These are phyloP conservation scores for Rafetus swinhoei DNA, from an alignment of 2,113 vertebrate genomes.

Conservation along the genomic window DNA sequence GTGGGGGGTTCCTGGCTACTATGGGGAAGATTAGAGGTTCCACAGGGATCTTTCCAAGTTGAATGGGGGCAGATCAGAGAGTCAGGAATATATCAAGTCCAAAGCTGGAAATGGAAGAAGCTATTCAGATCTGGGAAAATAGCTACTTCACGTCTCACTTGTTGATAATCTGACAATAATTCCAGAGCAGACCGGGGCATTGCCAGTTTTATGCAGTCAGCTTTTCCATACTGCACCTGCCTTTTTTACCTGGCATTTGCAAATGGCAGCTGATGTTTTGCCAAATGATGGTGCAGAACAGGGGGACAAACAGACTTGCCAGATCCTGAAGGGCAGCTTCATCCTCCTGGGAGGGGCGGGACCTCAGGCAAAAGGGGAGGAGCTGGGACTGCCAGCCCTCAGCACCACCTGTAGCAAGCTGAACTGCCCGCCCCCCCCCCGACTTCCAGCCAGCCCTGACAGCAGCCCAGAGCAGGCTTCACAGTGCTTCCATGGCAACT, in stretches of 20 bases:
- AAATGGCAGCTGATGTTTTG: background rate
- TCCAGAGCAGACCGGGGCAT: background rate
- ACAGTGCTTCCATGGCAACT: too few relatives aligned
- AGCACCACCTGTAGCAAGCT: too few relatives aligned
- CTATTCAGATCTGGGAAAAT: background rate
- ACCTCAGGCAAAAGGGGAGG: too few relatives aligned
- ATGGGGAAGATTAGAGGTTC: background rate
- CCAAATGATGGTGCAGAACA: background rate
- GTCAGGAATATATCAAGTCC: constrained; percentile 23
- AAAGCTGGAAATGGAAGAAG: constrained; percentile 27
- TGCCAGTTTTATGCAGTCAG: background rate
- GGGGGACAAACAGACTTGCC: too few relatives aligned
- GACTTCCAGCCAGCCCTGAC: too few relatives aligned
- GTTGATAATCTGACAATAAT: constrained; percentile 49
- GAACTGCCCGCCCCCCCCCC: too few relatives aligned
- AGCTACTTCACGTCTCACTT: constrained; percentile 16
- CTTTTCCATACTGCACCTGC: background rate
- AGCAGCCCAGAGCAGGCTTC: too few relatives aligned
- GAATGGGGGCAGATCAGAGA: background rate
- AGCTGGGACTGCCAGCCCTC: too few relatives aligned
- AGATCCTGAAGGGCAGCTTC: too few relatives aligned
- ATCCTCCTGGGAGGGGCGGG: too few relatives aligned
- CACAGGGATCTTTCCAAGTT: background rate
- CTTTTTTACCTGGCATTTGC: background rate
- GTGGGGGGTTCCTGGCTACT: too few relatives aligned